These are phyloP conservation scores for Mercenaria mercenaria DNA, from an alignment of 1,140 invertebrate genomes.

Conservation along the genomic window DNA sequence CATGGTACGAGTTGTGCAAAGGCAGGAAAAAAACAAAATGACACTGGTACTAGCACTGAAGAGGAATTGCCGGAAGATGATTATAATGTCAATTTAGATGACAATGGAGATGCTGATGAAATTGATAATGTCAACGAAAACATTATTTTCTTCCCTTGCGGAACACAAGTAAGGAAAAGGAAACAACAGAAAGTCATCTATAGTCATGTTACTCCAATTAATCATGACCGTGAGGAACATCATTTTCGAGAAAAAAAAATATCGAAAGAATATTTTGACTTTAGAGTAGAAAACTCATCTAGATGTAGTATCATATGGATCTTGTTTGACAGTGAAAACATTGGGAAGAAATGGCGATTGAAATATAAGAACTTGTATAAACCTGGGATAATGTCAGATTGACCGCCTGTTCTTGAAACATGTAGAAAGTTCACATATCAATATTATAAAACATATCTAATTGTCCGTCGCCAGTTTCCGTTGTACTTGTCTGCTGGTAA, in stretches of 20 bases:
- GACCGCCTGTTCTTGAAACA: neutral
- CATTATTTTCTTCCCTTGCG: neutral
- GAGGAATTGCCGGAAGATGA: no score
- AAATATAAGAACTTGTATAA: slow-evolving; percentile 19
- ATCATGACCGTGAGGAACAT: neutral
- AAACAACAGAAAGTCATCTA: neutral
- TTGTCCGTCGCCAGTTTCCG: slow-evolving; percentile 10
- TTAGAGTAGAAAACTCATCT: slow-evolving; percentile 3
- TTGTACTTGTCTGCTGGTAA: neutral
- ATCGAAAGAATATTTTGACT: neutral
- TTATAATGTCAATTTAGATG: no score
- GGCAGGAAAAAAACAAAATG: no score
- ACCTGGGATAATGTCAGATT: neutral
- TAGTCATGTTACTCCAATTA: neutral
- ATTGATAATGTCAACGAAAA: no score
- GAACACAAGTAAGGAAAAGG: neutral
- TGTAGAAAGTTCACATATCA: neutral
- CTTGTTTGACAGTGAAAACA: neutral
- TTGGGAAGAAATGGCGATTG: neutral
- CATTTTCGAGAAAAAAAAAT: slow-evolving; percentile 19
- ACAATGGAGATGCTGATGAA: no score
- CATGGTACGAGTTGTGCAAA: no score
- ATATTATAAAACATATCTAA: neutral
- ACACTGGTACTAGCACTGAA: no score
- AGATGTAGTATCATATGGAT: slow-evolving; percentile 34